Conservation (phyloP, 1,140 invertebrate species). For the Tetragnatha versicolor region DNA sequence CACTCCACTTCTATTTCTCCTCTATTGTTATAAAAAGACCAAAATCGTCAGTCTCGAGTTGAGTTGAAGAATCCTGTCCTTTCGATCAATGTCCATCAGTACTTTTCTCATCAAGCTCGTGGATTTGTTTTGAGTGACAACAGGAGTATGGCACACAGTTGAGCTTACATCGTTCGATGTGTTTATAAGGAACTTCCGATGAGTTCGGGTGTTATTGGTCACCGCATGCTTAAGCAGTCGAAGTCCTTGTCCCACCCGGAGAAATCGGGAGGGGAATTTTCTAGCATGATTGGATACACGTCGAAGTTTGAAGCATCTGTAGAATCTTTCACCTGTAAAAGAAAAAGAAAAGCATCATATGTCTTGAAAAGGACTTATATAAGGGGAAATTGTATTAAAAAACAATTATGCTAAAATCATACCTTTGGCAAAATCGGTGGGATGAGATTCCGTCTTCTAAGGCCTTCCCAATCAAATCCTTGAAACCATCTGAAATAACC, state of each 20-base stretch:
- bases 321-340: slow-evolving; percentile 68
- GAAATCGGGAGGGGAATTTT: slow-evolving; percentile 85
- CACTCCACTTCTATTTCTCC: no score
- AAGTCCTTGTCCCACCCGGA: slow-evolving; percentile 91
- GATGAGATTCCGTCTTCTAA: slow-evolving; percentile 82
- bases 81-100: no score
- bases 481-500: slow-evolving; percentile 97
- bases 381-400: background rate
- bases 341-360: slow-evolving; percentile 2
- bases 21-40: no score
- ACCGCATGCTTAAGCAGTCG: slow-evolving; percentile 52
- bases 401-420: background rate
- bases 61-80: no score
- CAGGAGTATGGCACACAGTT: background rate
- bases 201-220: background rate
- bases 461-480: slow-evolving; percentile 99
- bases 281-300: slow-evolving; percentile 85
- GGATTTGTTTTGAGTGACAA: background rate
- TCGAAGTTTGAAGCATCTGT: slow-evolving; percentile 88
- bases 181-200: background rate
- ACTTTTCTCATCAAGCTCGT: no score
- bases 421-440: slow-evolving; percentile 85
- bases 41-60: no score
- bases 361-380: background rate
- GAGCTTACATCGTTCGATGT: background rate